Conservation (phyloP, 1,140 invertebrate genomes). For the Ceratina japonica region DNA sequence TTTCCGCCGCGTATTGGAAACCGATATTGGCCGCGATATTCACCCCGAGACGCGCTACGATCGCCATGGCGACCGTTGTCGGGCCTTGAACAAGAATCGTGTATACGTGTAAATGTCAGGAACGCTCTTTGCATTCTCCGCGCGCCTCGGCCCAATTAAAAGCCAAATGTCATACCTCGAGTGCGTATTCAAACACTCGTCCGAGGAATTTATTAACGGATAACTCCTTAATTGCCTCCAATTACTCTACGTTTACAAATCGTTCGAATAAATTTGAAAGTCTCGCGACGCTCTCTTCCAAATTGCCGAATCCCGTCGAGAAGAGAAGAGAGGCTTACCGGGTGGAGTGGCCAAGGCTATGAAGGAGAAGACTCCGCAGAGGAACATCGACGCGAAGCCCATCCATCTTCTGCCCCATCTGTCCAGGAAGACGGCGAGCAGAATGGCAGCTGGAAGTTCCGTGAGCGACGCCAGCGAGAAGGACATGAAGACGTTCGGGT, state of each 20-base stretch:
- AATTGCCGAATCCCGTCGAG: too few relatives aligned
- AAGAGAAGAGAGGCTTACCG: conserved; percentile 76
- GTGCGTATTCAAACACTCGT: neutral
- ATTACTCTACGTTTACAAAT: too few relatives aligned
- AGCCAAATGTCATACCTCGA: neutral
- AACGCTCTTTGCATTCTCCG: conserved; percentile 50
- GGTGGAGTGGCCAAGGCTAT: conserved; percentile 85
- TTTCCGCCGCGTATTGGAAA: conserved; percentile 92
- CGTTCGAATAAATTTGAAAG: too few relatives aligned
- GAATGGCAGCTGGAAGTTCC: conserved; percentile 90
- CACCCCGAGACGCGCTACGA: conserved; percentile 89
- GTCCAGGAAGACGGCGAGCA: conserved; percentile 89
- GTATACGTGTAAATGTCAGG: neutral
- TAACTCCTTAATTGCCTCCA: neutral
- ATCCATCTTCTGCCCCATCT: conserved; percentile 91
- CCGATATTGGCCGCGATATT: conserved; percentile 94
- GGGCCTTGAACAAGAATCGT: neutral
- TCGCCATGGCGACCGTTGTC: conserved; percentile 85
- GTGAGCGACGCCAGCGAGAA: conserved; percentile 92
- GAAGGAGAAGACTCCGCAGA: conserved; percentile 90
- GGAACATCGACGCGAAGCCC: conserved; percentile 87
- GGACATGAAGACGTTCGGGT: conserved; percentile 89
- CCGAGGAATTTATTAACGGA: neutral
- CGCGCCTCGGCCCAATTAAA: neutral
- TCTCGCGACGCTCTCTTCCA: too few relatives aligned